Evolutionary conservation across 2,797 vertebrate species (phyloP).

Genomic region (Danio choprae): DNA sequence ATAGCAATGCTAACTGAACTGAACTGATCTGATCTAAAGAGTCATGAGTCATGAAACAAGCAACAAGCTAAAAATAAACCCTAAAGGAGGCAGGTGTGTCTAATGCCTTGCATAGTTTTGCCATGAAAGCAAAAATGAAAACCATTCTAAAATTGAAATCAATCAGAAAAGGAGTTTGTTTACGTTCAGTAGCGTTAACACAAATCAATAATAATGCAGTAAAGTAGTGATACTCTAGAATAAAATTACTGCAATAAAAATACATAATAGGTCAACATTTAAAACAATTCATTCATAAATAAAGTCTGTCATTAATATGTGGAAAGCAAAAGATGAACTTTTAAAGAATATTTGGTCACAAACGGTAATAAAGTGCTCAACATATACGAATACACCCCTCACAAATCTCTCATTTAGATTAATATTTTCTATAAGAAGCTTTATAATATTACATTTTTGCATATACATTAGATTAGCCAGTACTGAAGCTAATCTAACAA

Average conservation of each 20-base stretch:
- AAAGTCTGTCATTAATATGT: not conserved
- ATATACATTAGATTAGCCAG: too few relatives aligned
- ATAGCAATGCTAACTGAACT: constrained; percentile 25
- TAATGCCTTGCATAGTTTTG: not conserved
- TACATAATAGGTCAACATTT: not conserved
- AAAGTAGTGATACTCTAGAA: not conserved
- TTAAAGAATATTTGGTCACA: not conserved
- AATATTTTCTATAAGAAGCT: too few relatives aligned
- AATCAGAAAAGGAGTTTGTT: not conserved
- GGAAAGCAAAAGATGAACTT: not conserved
- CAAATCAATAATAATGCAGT: not conserved
- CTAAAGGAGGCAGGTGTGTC: not conserved
- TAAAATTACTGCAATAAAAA: not conserved
- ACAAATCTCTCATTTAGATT: too few relatives aligned
- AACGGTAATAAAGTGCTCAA: too few relatives aligned
- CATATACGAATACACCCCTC: too few relatives aligned
- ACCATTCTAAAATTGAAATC: not conserved
- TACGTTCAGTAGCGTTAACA: not conserved
- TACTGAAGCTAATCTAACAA: too few relatives aligned
- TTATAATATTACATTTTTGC: too few relatives aligned
- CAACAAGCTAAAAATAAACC: constrained; percentile 22
- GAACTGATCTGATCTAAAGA: constrained; percentile 24
- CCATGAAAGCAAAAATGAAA: not conserved
- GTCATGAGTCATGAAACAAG: constrained; percentile 16
- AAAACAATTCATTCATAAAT: not conserved